These are phyloP conservation scores for Colinus virginianus DNA, from an alignment of 2,113 vertebrate species.

Conservation along the genomic window DNA sequence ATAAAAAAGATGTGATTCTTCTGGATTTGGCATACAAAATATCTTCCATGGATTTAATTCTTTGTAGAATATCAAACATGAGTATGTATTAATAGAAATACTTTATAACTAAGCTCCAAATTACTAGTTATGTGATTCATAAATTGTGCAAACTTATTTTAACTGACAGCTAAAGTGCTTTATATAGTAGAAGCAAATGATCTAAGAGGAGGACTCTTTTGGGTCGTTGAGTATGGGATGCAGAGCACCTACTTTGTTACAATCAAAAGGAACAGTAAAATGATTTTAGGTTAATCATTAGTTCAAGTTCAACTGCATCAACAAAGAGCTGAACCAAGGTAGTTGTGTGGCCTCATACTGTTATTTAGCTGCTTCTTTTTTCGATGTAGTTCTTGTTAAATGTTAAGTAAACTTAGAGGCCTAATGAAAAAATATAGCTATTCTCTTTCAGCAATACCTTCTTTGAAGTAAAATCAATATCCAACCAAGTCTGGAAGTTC, in stretches of 20 bases:
- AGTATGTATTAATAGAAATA: neutral
- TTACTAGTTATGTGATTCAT: neutral
- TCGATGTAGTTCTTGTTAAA: neutral
- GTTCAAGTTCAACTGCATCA: neutral
- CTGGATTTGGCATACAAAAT: slow-evolving; percentile 47
- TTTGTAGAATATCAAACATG: slow-evolving; percentile 19
- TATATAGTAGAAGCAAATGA: neutral
- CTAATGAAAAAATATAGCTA: neutral
- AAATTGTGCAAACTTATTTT: neutral
- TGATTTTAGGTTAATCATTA: neutral
- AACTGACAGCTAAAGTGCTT: neutral
- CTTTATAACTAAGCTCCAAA: slow-evolving; percentile 16
- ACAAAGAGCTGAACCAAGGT: neutral
- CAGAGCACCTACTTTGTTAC: neutral
- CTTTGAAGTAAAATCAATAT: slow-evolving; percentile 98
- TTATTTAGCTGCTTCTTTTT: neutral
- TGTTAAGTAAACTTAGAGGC: neutral
- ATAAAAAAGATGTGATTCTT: slow-evolving; percentile 23
- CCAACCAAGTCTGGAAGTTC: slow-evolving; percentile 99
- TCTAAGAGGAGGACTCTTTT: neutral
- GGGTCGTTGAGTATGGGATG: neutral
- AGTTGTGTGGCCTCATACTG: neutral
- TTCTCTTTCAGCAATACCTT: slow-evolving; percentile 91
- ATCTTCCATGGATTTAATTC: slow-evolving; percentile 19
- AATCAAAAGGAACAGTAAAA: neutral